A percentile compares a stretch with the other conserved stretches of the same genome.
Evolutionary conservation across 2,888 invertebrate genomes (phyloP).

Genomic region (Stenoptilia bipunctidactyla): DNA sequence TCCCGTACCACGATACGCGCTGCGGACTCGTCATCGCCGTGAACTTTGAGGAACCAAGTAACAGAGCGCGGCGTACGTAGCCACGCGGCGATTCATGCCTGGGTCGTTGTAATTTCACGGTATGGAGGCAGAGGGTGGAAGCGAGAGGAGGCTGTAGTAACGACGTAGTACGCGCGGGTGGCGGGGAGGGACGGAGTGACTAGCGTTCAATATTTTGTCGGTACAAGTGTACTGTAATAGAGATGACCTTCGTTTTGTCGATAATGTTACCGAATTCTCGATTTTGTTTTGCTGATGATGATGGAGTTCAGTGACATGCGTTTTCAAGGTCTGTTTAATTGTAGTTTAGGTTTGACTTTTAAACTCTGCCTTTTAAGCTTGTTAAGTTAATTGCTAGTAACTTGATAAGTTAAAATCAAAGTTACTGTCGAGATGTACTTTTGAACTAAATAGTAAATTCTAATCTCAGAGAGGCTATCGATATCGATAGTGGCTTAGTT

Average conservation of each 20-base stretch:
- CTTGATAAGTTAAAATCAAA: too few species aligned
- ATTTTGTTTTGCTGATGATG: too few species aligned
- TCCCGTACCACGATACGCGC: slow-evolving; percentile 22
- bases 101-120: slow-evolving; percentile 22
- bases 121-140: slow-evolving; percentile 28
- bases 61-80: background rate
- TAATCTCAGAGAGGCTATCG: slow-evolving; percentile 10
- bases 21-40: background rate
- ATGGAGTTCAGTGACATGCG: too few species aligned
- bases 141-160: slow-evolving; percentile 44
- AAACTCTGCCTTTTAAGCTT: too few species aligned
- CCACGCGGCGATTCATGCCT: slow-evolving; percentile 6
- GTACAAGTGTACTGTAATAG: background rate
- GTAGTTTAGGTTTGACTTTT: too few species aligned
- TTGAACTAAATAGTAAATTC: too few species aligned
- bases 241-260: slow-evolving; percentile 1
- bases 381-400: too few species aligned
- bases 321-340: too few species aligned
- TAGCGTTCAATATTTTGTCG: slow-evolving; percentile 34
- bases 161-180: slow-evolving; percentile 44
- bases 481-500: slow-evolving; percentile 11
- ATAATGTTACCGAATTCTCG: too few species aligned
- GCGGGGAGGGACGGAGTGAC: slow-evolving; percentile 20
- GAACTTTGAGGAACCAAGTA: background rate
- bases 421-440: too few species aligned